Evolutionary conservation across 1,140 invertebrate species (phyloP).

Genomic region (Heterodera carotae): DNA sequence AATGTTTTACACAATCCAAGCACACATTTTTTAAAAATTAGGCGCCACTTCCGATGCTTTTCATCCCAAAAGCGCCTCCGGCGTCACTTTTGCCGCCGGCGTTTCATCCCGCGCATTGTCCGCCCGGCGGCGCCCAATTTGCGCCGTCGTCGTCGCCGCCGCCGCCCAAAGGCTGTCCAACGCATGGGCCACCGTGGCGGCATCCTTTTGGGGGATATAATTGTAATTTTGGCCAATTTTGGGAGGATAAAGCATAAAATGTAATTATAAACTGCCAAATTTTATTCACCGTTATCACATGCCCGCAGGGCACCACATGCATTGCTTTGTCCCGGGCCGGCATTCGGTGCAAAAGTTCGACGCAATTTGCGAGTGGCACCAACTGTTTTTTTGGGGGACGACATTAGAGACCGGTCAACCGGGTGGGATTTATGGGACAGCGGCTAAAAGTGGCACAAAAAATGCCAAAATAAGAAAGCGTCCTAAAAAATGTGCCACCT

Average conservation of each 20-base stretch:
- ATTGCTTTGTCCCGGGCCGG: neutral
- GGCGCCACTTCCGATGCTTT: no score
- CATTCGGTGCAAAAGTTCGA: neutral
- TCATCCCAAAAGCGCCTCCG: neutral
- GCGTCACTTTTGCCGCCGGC: constrained; percentile 3
- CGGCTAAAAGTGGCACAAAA: no score
- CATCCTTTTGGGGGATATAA: no score
- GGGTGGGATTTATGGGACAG: no score
- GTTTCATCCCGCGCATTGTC: neutral
- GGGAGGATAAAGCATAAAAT: no score
- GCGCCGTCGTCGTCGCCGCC: no score
- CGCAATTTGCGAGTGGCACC: neutral
- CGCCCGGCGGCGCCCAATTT: neutral
- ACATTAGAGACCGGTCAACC: no score
- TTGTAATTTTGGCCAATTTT: no score
- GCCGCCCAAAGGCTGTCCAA: neutral
- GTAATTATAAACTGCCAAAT: no score
- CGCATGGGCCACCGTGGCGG: neutral
- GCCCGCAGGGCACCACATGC: neutral
- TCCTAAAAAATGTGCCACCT: neutral
- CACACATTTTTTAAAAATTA: no score
- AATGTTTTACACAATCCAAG: no score
- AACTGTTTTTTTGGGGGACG: neutral
- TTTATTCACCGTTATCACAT: neutral
- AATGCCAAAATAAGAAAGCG: no score